Base-by-base conservation (phyloP, 2,113 vertebrate species). In the Salvelinus fontinalis region DNA sequence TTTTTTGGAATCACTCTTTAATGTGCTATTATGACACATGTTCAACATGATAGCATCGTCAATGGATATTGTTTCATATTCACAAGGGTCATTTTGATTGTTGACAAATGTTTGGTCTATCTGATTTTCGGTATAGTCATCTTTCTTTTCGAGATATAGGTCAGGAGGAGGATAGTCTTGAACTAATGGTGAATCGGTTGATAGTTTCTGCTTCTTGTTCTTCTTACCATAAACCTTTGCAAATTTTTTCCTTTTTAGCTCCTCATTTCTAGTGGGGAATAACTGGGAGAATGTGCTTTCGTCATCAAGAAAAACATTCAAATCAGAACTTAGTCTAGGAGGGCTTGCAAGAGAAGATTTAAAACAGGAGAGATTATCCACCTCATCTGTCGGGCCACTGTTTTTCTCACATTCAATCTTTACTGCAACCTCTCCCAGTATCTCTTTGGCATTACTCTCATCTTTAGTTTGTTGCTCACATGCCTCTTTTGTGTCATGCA, bases 201-300 rank as follows among this genome's bases (percentile, higher is more conserved):
- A 85, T n/a, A 93, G 85, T 73, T 92, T 94, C 75, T 89, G 92
- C 78, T 90, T 95, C 91, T 95, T 94, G 81, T 92, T 92, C 78
- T 92, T 95, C 84, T 97, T 98, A 77, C 95, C 94, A 0, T 98
- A 98, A 34, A 98, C 97, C 3, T 95, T 91, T 0, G 91, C 93
- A 85, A 94, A 96, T 87, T 96, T 98, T 78, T 95, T 95, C 31
- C 91, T 92, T 70, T 93, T 92, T 20, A 93, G 82, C 75, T 93
- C 95, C n/a, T 95, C 93, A 0, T 94, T 94, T 73, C 94, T 80
- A 54, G 14, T 18, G 29, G 97, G 97, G 76, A 97, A 99, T 48
- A 98, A 93, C 83, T 94, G 95, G 3, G 97, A 95, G 82, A 98
- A 97, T 0, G 39, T 67, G 91, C 93, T 90, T 95, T 98, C 96